These are phyloP conservation scores for Resseliella maxima DNA, from an alignment of 2,888 invertebrate species.

Conservation along the genomic window DNA sequence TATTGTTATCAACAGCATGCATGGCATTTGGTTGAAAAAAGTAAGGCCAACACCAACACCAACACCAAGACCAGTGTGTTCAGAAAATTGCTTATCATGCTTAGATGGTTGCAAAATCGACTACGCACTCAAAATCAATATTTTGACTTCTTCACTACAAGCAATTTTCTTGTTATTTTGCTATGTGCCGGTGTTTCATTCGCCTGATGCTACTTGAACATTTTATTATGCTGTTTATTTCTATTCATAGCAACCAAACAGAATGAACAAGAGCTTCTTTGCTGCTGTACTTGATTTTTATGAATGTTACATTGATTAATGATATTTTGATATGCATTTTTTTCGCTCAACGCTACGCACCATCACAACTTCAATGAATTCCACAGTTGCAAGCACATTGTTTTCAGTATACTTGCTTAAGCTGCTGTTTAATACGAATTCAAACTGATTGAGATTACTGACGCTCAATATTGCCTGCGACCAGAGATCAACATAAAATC, in stretches of 20 bases:
- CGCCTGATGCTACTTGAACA: neutral
- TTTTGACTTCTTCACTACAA: slow-evolving; percentile 3
- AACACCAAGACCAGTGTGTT: neutral
- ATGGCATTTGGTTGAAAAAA: slow-evolving; percentile 44
- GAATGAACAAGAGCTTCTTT: neutral
- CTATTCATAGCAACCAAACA: neutral
- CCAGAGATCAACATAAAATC: neutral
- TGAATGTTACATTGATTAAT: slow-evolving; percentile 54
- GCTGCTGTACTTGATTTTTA: slow-evolving; percentile 42
- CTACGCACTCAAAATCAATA: slow-evolving; percentile 17
- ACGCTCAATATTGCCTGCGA: neutral
- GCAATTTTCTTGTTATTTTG: no score
- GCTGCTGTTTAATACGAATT: slow-evolving; percentile 15
- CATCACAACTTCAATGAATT: slow-evolving; percentile 18
- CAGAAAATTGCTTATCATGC: slow-evolving; percentile 42
- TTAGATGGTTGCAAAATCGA: slow-evolving; percentile 9
- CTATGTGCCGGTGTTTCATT: neutral
- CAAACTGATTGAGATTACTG: slow-evolving; percentile 23
- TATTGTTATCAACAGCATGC: slow-evolving; percentile 39
- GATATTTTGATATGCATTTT: slow-evolving; percentile 51
- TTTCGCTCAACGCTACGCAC: neutral
- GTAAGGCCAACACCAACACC: neutral
- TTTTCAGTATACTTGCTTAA: neutral
- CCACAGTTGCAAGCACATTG: neutral
- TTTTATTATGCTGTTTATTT: neutral